Conservation (phyloP, 2,113 vertebrate genomes). For the Ellobius talpinus region DNA sequence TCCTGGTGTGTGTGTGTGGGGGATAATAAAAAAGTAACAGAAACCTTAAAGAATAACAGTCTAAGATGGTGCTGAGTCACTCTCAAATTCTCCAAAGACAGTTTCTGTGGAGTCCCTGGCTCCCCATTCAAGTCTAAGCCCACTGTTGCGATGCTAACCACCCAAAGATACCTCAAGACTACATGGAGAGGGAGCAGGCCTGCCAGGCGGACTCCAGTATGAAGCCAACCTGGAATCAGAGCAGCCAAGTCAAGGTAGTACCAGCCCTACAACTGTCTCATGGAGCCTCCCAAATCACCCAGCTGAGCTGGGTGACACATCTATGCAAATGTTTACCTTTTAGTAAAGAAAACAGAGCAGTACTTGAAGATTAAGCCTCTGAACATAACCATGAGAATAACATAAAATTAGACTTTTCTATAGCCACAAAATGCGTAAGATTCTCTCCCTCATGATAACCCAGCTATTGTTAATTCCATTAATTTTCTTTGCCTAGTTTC, state of each 20-base stretch:
- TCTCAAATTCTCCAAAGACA: background rate
- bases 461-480: conserved; percentile 91
- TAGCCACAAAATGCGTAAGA: background rate
- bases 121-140: background rate
- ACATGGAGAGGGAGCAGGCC: background rate
- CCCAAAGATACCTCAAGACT: background rate
- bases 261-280: background rate
- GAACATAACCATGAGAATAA: conserved; percentile 54
- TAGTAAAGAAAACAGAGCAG: conserved; percentile 93
- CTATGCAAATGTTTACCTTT: conserved; percentile 88
- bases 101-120: background rate
- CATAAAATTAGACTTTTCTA: background rate
- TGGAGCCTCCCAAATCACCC: background rate
- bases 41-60: background rate
- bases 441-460: conserved; percentile 90
- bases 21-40: background rate
- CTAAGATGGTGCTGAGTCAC: background rate
- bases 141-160: background rate
- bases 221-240: background rate
- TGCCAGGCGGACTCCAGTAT: background rate
- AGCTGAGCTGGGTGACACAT: background rate
- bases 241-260: background rate
- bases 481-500: conserved; percentile 26
- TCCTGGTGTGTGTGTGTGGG: background rate
- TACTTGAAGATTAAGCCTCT: conserved; percentile 91